Percentiles rank a stretch among this genome's conserved stretches.
phyloP scores from a whole-genome alignment of 2,888 invertebrate genomes.

The Stomorhina lunata region DNA sequence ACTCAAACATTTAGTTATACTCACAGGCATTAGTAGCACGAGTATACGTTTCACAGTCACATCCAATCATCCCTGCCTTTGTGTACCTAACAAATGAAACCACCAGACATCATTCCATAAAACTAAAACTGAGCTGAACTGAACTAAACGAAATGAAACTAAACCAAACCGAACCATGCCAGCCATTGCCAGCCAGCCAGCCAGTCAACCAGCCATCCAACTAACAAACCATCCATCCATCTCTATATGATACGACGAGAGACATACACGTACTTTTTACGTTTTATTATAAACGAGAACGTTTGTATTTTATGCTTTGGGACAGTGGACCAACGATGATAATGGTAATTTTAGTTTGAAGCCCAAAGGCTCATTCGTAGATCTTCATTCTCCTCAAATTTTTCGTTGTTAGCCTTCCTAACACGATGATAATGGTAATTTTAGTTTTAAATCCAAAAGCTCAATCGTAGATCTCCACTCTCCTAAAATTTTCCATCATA shows the following conservation, averaged over 20 bases:
- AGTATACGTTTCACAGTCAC: conserved; percentile 54
- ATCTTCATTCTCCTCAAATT: too few species aligned
- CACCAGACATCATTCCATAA: conserved; percentile 49
- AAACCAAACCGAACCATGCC: conserved; percentile 49
- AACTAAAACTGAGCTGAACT: conserved; percentile 37
- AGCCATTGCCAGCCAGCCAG: conserved; percentile 33
- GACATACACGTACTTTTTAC: conserved; percentile 53
- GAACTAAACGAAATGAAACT: too few species aligned
- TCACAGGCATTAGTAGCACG: conserved; percentile 13
- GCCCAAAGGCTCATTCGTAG: too few species aligned
- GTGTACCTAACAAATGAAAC: conserved; percentile 55
- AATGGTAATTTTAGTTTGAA: background rate
- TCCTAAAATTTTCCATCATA: too few species aligned
- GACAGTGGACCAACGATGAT: conserved; percentile 11
- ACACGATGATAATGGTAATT: background rate
- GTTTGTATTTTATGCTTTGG: conserved; percentile 41
- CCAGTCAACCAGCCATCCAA: conserved; percentile 50
- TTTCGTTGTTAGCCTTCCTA: too few species aligned
- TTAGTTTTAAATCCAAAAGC: background rate
- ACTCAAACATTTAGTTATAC: background rate
- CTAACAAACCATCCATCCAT: conserved; percentile 50
- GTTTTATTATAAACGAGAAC: conserved; percentile 58
- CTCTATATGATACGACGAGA: conserved; percentile 47
- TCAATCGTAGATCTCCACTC: too few species aligned
- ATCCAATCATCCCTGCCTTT: conserved; percentile 60